phyloP scores from a whole-genome alignment of 2,113 vertebrate genomes.

The Hippocampus comes region DNA sequence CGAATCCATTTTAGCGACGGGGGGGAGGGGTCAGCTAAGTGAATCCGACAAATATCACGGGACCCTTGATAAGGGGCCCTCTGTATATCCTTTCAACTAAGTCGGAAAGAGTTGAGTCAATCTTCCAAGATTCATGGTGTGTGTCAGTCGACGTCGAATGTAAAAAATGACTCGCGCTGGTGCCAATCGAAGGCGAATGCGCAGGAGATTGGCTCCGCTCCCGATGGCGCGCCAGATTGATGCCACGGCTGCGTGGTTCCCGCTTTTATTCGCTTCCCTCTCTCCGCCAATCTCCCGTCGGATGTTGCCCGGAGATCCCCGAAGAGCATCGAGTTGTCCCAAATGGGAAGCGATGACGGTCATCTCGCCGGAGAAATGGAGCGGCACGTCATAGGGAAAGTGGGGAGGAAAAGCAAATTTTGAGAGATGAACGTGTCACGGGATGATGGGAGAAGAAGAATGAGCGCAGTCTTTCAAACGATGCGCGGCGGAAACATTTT shows the following conservation, averaged over 20 bases:
- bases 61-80: not conserved
- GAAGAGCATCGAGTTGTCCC: slow-evolving; percentile 29
- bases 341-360: slow-evolving; percentile 44
- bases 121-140: not conserved
- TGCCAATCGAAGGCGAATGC: slow-evolving; percentile 34
- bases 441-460: slow-evolving; percentile 5
- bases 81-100: not conserved
- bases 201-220: slow-evolving; percentile 43
- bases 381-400: slow-evolving; percentile 32
- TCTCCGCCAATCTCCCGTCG: slow-evolving; percentile 16
- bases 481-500: slow-evolving; percentile 3
- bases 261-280: not conserved
- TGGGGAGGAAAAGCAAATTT: slow-evolving; percentile 32
- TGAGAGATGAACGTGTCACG: slow-evolving; percentile 38
- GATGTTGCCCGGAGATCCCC: slow-evolving; percentile 17
- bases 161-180: slow-evolving; percentile 8
- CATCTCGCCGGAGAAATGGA: slow-evolving; percentile 45
- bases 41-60: too few species aligned
- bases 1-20: too few species aligned
- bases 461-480: slow-evolving; percentile 2
- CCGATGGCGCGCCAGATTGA: slow-evolving; percentile 43
- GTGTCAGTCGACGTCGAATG: not conserved
- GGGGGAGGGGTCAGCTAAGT: too few species aligned
- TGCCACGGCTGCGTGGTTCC: slow-evolving; percentile 23
- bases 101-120: not conserved